A percentile compares a stretch with the other conserved stretches of the same genome.
phyloP scores from a whole-genome alignment of 2,888 invertebrate species.

The Drosophila leonis region DNA sequence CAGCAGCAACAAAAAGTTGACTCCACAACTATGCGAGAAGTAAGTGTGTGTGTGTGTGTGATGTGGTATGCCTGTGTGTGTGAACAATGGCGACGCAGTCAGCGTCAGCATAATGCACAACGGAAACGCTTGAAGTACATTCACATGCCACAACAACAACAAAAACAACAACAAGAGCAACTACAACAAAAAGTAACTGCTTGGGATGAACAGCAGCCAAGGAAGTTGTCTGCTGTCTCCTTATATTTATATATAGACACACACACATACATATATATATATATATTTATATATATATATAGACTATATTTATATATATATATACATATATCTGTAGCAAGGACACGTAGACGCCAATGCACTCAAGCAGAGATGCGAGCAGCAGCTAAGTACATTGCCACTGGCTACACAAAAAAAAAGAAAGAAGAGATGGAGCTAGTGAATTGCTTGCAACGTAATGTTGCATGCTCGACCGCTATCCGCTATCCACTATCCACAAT shows the following conservation, averaged over 20 bases:
- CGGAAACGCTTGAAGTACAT: constrained; percentile 83
- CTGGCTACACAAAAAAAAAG: constrained; percentile 12
- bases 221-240: constrained; percentile 57
- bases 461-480: constrained; percentile 2
- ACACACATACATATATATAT: neutral
- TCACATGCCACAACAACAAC: constrained; percentile 71
- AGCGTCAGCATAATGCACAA: constrained; percentile 74
- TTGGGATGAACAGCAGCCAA: constrained; percentile 60
- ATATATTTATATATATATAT: constrained; percentile 8
- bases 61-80: constrained; percentile 21
- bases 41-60: constrained; percentile 15
- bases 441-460: constrained; percentile 29
- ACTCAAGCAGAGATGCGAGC: constrained; percentile 64
- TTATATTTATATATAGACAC: constrained; percentile 10
- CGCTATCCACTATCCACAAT: constrained; percentile 3
- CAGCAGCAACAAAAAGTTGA: constrained; percentile 53
- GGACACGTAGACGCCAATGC: constrained; percentile 81
- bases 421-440: neutral
- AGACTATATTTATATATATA: constrained; percentile 7
- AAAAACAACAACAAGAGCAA: constrained; percentile 39
- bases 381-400: constrained; percentile 45
- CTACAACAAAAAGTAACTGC: constrained; percentile 33
- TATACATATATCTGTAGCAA: constrained; percentile 40
- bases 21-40: constrained; percentile 33
- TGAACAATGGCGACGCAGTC: constrained; percentile 72